Base-by-base conservation (phyloP, 2,888 invertebrate genomes). In the Achlya flavicornis region DNA sequence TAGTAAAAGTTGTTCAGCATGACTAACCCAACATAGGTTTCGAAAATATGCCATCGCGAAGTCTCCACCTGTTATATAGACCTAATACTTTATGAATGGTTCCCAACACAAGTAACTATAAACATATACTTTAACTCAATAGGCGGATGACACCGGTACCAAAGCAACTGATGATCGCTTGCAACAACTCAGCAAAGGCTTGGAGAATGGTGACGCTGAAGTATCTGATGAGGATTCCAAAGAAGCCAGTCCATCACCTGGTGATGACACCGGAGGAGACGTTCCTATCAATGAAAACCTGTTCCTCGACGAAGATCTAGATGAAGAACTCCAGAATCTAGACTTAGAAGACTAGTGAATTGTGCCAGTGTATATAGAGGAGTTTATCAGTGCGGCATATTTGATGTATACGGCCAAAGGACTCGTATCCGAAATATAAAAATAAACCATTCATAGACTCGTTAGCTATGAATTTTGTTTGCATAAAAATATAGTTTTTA, bases 201-300 rank as follows among this genome's bases (percentile, higher is more conserved):
- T 94, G 58, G 73, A 80, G 48, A 88, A 86, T 53, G 90, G 87
- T 3, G 69, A 65, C 5, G 38, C 60, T 6, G n/a, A 35, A 3
- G 19, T n/a, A n/a, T 19, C 53, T 19, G 64, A 58, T 73, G 67
- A 64, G 74, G 67, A 64, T 19, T 46, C 35, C 3, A 32, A 62
- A 8, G 60, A 32, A 12, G 38, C 59, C 43, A 61, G 58, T 48
- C 61, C 63, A 8, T 61, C 63, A 4, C 63, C 63, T 5, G 46
- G 32, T 4, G 63, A 58, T 84, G 96, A 69, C 85, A 95, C 72
- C 87, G 94, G 81, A 83, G 89, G 95, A 65, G 96, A 96, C 8
- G 96, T 97, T 57, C 97, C 98, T 63, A 98, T 98, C 75, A 98
- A 98, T 88, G 98, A 98, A 87, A 97, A 98, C 91, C 95, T 98